Evolutionary conservation across 23 tunicate genomes (phyloP), one percentile per base, ranked within the genome.

Genomic region (Diplosoma virens): DNA sequence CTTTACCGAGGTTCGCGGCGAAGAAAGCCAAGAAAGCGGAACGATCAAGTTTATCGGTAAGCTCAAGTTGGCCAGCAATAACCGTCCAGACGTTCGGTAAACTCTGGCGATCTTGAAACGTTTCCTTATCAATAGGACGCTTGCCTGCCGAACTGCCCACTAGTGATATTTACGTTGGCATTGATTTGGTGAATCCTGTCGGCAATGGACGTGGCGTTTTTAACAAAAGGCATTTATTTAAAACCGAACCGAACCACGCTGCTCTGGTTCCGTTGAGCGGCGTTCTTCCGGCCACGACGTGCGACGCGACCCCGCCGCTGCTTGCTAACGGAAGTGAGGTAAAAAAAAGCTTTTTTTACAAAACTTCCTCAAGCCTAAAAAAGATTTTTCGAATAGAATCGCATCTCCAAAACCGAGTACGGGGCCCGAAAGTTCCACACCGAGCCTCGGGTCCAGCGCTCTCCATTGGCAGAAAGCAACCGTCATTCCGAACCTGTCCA

Each of bases 1-100:
- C 37, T 90, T 90, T 50, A 84, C 89, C 7, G 86, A 90, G 58
- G 89, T 84, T 1, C 41, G 67, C 23, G 97, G 97, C 31, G 46
- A 54, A 45, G 97, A 90, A 75, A 90, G 97, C 34, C 89, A 90
- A 56, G 97, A 90, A 79, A 64, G 73, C 35, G 97, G 97, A 55
- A 84, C 33, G 16, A 90, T 90, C 35, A 79, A 73, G 34, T 90
- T 90, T 74, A 79, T 90, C 17, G 97, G 97, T 90, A 54, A 59
- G n/a, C n/a, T n/a, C n/a, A n/a, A n/a, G n/a, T n/a, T 14, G 50
- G 50, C 50, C 50, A 41, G 50, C 50, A 7, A 14, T 14, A 9
- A 7, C 14, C 9, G 50, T 9, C 14, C 9, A 14, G 50, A 14
- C 11, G 11, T 41, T 41, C 14, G 9, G 50, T 14, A 14, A 9